These are phyloP conservation scores for Myioborus miniatus DNA, from an alignment of 2,797 vertebrate species.

Conservation along the genomic window DNA sequence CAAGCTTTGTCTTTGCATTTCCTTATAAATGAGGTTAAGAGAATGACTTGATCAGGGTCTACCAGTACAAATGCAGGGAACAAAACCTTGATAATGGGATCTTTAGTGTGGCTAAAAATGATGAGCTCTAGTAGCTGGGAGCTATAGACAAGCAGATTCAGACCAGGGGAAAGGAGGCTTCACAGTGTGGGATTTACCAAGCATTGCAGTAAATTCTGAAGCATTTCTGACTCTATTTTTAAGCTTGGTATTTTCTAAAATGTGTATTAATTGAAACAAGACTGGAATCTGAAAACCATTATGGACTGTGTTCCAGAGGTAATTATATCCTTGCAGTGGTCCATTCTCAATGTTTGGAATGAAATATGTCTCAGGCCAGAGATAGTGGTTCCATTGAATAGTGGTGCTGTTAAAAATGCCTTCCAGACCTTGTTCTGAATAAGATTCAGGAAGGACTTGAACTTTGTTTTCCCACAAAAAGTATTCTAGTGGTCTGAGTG, in stretches of 20 bases:
- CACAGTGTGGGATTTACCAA: not conserved
- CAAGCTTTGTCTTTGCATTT: conserved; percentile 22
- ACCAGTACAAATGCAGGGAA: not conserved
- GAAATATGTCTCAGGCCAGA: not conserved
- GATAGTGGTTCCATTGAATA: not conserved
- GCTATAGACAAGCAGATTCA: not conserved
- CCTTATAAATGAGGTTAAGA: not conserved
- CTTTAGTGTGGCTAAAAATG: not conserved
- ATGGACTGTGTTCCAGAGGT: not conserved
- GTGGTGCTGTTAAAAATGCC: not conserved
- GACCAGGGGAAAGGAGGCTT: not conserved
- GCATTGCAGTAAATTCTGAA: not conserved
- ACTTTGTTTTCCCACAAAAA: not conserved
- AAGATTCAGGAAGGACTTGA: not conserved
- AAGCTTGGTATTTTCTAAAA: not conserved
- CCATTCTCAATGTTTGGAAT: not conserved
- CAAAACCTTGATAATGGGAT: not conserved
- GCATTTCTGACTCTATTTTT: not conserved
- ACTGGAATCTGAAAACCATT: not conserved
- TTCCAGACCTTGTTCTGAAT: not conserved
- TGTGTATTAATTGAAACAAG: not conserved
- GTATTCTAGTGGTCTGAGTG: not conserved
- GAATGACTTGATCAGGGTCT: not conserved
- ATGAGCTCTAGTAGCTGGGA: not conserved
- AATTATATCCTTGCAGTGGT: not conserved